Percentiles rank a stretch among this genome's conserved stretches.
Evolutionary conservation across 2,113 vertebrate species (phyloP).

Genomic region (Colaptes auratus): DNA sequence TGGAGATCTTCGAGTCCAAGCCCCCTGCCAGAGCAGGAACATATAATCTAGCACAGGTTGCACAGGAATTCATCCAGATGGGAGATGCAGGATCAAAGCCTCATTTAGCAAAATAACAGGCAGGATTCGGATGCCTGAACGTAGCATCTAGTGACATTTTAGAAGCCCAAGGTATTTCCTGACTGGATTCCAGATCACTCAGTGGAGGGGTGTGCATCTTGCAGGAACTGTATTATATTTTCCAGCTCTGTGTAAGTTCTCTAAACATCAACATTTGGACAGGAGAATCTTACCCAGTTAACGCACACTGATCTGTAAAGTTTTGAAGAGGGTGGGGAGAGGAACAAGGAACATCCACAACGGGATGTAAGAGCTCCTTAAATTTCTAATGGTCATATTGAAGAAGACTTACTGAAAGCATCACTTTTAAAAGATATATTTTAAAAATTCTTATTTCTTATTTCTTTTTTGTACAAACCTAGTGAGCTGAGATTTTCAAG

Average conservation of each 20-base stretch:
- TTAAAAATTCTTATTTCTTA: not conserved
- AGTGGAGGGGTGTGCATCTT: not conserved
- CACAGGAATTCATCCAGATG: not conserved
- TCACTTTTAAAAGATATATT: not conserved
- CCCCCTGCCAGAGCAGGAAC: not conserved
- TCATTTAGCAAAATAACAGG: not conserved
- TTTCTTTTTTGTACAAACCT: not conserved
- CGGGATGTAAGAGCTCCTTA: not conserved
- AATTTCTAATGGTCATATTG: not conserved
- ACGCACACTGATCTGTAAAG: not conserved
- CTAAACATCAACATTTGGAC: not conserved
- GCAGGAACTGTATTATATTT: not conserved
- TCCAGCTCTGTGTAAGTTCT: not conserved
- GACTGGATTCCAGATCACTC: not conserved
- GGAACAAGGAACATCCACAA: not conserved
- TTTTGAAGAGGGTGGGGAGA: not conserved
- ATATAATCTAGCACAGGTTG: not conserved
- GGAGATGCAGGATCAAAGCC: not conserved
- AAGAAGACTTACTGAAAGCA: not conserved
- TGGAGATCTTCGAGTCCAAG: no score
- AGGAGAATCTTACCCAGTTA: not conserved
- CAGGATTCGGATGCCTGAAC: not conserved
- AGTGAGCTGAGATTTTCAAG: constrained; percentile 48
- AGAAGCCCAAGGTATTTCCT: not conserved
- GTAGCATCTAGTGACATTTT: not conserved